phyloP scores from a whole-genome alignment of 2,113 vertebrate genomes.

The Calonectris borealis region DNA sequence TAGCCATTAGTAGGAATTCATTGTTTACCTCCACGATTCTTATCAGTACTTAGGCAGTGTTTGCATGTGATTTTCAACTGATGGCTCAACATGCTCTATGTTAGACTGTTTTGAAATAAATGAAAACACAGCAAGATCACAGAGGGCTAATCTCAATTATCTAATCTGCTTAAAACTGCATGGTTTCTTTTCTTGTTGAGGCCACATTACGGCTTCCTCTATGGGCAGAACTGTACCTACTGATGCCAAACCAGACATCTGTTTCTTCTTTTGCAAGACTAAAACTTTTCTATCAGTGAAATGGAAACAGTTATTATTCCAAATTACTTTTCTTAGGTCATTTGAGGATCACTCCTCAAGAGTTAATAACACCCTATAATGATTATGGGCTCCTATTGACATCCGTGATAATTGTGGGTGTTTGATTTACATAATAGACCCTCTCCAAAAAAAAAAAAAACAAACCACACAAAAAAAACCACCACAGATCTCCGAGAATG shows the following conservation, averaged over 20 bases:
- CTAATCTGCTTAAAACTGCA: constrained; percentile 69
- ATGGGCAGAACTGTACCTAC: neutral
- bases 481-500: neutral
- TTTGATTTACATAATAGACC: neutral
- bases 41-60: constrained; percentile 84
- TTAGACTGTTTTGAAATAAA: constrained; percentile 77
- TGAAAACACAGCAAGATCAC: constrained; percentile 74
- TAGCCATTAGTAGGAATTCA: constrained; percentile 88
- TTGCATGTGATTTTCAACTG: constrained; percentile 83
- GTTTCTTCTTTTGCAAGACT: neutral
- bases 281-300: neutral
- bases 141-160: constrained; percentile 71
- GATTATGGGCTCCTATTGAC: neutral
- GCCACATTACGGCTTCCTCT: constrained; percentile 31
- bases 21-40: constrained; percentile 84
- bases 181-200: constrained; percentile 63
- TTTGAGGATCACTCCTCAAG: neutral
- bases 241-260: constrained; percentile 23
- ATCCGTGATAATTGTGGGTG: neutral
- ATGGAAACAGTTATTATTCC: neutral
- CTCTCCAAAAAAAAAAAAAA: neutral
- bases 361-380: neutral
- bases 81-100: constrained; percentile 75
- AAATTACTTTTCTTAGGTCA: neutral
- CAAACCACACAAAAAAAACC: no score